A percentile compares a stretch with the other conserved stretches of the same genome.
phyloP scores from a whole-genome alignment of 2,888 invertebrate genomes.

The Pammene aurita region DNA sequence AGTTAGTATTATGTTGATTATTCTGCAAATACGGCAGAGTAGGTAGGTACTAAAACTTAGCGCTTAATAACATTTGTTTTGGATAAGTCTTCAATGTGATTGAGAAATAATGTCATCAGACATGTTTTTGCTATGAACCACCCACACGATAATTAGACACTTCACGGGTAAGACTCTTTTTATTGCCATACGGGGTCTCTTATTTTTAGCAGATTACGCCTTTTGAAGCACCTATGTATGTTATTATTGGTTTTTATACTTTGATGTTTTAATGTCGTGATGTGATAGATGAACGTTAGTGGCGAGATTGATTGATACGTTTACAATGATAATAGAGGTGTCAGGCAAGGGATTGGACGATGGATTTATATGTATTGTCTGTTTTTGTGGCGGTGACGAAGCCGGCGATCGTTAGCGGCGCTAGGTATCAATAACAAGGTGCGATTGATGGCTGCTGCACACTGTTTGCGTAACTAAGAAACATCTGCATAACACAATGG shows the following conservation, averaged over 20 bases:
- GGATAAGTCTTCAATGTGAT: constrained; percentile 2
- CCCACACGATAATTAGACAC: constrained; percentile 34
- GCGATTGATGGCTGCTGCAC: constrained; percentile 47
- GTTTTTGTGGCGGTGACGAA: constrained; percentile 58
- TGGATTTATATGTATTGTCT: constrained; percentile 62
- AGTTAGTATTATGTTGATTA: too few species aligned
- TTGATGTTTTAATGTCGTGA: constrained; percentile 43
- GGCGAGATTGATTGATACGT: constrained; percentile 69
- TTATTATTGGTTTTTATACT: constrained; percentile 26
- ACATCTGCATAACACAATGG: constrained; percentile 24
- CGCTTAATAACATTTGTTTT: not conserved
- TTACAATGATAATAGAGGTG: constrained; percentile 69
- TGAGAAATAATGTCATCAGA: constrained; percentile 14
- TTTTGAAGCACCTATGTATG: constrained; percentile 12
- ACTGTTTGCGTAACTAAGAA: constrained; percentile 36
- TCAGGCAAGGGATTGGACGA: constrained; percentile 57
- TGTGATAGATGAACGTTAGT: constrained; percentile 53
- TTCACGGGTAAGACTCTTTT: constrained; percentile 26
- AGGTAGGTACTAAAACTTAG: too few species aligned
- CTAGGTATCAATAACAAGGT: constrained; percentile 52
- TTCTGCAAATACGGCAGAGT: not conserved
- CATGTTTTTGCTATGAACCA: constrained; percentile 17
- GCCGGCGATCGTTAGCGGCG: constrained; percentile 55
- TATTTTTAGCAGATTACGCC: constrained; percentile 36
- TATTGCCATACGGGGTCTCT: constrained; percentile 16